Evolutionary conservation across 2,888 invertebrate species (phyloP).

Genomic region (Carcina quercana): DNA sequence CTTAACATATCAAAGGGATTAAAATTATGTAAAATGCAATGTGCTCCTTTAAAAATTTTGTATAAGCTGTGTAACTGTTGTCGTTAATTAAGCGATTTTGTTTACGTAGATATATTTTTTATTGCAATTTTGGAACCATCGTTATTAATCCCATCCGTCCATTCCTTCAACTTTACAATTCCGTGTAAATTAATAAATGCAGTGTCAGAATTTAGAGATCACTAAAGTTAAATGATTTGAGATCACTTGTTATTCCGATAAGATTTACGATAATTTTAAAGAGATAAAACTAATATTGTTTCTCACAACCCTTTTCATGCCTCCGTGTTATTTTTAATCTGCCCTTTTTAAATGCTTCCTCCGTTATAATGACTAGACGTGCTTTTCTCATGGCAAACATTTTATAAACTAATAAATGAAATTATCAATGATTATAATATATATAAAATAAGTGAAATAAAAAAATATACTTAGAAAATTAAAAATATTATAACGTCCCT

Average conservation of each 20-base stretch:
- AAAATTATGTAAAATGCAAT: constrained; percentile 48
- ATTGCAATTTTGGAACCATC: constrained; percentile 35
- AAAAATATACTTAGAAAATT: constrained; percentile 8
- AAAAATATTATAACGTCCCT: constrained; percentile 24
- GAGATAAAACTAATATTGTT: constrained; percentile 58
- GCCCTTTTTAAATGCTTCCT: constrained; percentile 44
- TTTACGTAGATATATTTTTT: constrained; percentile 45
- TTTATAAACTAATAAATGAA: constrained; percentile 22
- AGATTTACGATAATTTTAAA: constrained; percentile 34
- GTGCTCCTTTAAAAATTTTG: constrained; percentile 43
- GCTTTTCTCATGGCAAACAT: constrained; percentile 54
- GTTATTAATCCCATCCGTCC: constrained; percentile 29
- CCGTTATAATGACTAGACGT: constrained; percentile 62
- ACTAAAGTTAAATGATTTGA: constrained; percentile 51
- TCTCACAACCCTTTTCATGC: constrained; percentile 70
- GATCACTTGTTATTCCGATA: constrained; percentile 54
- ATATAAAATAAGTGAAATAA: no score
- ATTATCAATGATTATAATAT: constrained; percentile 15
- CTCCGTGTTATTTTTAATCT: constrained; percentile 27
- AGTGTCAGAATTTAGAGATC: constrained; percentile 61
- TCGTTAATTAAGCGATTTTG: constrained; percentile 50
- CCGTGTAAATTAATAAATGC: constrained; percentile 53
- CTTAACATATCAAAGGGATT: constrained; percentile 52
- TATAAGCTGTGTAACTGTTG: constrained; percentile 39
- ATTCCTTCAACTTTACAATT: constrained; percentile 33